These are phyloP conservation scores for Bergia puertoricense DNA, from an alignment of 92 coral and sea anemone species.

Conservation along the genomic window DNA sequence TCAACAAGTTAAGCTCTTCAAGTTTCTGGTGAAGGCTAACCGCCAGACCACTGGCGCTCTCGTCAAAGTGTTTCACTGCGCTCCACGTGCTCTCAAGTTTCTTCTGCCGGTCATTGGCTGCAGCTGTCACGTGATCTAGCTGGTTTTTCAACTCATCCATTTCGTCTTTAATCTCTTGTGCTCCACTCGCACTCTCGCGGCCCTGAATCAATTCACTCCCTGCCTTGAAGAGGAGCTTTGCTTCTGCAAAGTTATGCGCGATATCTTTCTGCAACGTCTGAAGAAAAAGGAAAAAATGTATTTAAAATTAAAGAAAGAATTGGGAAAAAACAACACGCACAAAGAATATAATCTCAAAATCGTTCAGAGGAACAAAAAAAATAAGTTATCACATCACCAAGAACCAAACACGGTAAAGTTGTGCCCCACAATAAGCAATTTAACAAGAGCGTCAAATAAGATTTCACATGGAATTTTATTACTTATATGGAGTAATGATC, in stretches of 20 bases:
- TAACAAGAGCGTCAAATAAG: no score
- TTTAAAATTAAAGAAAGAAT: neutral
- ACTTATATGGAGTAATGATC: no score
- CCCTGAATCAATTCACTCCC: conserved; percentile 87
- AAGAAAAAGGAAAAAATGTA: neutral
- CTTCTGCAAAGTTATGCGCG: conserved; percentile 68
- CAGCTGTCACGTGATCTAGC: conserved; percentile 71
- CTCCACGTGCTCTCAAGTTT: conserved; percentile 84
- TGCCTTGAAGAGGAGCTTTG: conserved; percentile 63
- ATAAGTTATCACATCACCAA: no score
- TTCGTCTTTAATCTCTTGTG: conserved; percentile 84
- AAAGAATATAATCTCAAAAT: neutral
- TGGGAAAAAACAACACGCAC: no score
- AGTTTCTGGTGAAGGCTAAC: conserved; percentile 60
- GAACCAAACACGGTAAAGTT: no score
- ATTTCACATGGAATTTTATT: no score
- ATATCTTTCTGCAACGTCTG: conserved; percentile 89
- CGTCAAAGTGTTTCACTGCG: conserved; percentile 74
- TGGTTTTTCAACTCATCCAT: conserved; percentile 70
- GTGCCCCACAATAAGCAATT: no score
- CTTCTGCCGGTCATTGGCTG: conserved; percentile 78
- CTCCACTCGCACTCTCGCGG: conserved; percentile 87
- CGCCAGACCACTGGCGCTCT: conserved; percentile 60
- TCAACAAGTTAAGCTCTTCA: conserved; percentile 55
- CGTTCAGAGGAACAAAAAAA: no score